phyloP scores from a whole-genome alignment of 2,797 vertebrate genomes.

The Chaenodraco wilsoni region DNA sequence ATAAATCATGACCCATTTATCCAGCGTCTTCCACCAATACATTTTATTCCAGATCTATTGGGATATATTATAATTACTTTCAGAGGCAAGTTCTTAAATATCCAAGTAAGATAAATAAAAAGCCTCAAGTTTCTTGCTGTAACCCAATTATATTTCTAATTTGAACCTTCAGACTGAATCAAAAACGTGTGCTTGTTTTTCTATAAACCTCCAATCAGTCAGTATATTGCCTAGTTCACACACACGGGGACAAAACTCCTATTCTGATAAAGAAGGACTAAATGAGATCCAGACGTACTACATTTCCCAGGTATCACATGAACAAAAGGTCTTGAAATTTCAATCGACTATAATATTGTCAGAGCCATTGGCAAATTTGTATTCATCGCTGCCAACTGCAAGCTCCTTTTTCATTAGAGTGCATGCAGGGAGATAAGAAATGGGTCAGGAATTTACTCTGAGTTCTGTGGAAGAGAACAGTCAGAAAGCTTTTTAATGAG shows the following conservation, averaged over 20 bases:
- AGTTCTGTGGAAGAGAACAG: constrained; percentile 21
- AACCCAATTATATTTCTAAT: background rate
- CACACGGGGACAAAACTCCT: background rate
- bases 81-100: background rate
- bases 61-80: background rate
- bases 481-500: constrained; percentile 47
- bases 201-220: background rate
- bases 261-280: background rate
- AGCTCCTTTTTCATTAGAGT: constrained; percentile 46
- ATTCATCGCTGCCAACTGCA: constrained; percentile 49
- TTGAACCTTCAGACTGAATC: background rate
- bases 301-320: background rate
- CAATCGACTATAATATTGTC: constrained; percentile 22
- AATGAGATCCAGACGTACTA: background rate
- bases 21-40: background rate
- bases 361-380: constrained; percentile 38
- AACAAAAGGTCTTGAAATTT: constrained; percentile 29
- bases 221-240: background rate
- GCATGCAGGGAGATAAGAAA: constrained; percentile 50
- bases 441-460: constrained; percentile 23
- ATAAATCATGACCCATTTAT: constrained; percentile 35
- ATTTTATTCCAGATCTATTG: background rate
- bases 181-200: background rate
- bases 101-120: background rate
- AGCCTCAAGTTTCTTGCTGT: background rate